Evolutionary conservation across 2,113 vertebrate species (phyloP).

Genomic region (Chascanopsetta lugubris): DNA sequence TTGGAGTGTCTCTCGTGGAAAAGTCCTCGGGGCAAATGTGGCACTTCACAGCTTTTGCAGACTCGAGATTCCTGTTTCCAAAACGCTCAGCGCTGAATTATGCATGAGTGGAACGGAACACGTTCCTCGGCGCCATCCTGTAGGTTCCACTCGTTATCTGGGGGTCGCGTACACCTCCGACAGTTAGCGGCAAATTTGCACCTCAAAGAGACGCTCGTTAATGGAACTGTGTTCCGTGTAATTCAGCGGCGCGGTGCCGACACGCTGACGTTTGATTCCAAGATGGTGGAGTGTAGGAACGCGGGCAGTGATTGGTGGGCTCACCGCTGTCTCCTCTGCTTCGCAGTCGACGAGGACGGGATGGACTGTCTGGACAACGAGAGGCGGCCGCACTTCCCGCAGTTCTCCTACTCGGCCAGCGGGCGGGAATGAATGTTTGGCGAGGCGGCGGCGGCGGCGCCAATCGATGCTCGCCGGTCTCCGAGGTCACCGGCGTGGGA

Average conservation of each 20-base stretch:
- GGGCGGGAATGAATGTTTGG: conserved; percentile 88
- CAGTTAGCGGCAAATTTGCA: conserved; percentile 38
- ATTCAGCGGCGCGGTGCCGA: conserved; percentile 4
- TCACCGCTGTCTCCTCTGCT: conserved; percentile 10
- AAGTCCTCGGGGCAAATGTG: conserved; percentile 46
- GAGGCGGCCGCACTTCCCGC: conserved; percentile 96
- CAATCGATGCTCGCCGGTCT: too few species aligned
- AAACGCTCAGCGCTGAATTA: conserved; percentile 61
- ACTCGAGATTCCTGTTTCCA: conserved; percentile 42
- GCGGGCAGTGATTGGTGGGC: too few species aligned
- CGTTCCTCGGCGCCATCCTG: conserved; percentile 38
- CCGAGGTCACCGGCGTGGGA: conserved; percentile 78
- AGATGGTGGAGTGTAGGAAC: background rate
- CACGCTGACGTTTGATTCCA: background rate
- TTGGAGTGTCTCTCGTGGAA: conserved; percentile 31
- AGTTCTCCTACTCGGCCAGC: conserved; percentile 98
- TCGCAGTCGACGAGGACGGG: conserved; percentile 93
- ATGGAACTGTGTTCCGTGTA: conserved; percentile 34
- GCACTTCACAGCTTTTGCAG: conserved; percentile 45
- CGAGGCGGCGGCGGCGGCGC: conserved; percentile 71
- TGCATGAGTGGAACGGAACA: conserved; percentile 47
- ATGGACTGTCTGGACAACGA: conserved; percentile 98
- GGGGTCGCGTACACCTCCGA: conserved; percentile 43
- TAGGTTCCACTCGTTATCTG: conserved; percentile 55
- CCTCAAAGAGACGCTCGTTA: conserved; percentile 44